Evolutionary conservation across 2,797 vertebrate species (phyloP).

Genomic region (Phataginus tetradactyla): DNA sequence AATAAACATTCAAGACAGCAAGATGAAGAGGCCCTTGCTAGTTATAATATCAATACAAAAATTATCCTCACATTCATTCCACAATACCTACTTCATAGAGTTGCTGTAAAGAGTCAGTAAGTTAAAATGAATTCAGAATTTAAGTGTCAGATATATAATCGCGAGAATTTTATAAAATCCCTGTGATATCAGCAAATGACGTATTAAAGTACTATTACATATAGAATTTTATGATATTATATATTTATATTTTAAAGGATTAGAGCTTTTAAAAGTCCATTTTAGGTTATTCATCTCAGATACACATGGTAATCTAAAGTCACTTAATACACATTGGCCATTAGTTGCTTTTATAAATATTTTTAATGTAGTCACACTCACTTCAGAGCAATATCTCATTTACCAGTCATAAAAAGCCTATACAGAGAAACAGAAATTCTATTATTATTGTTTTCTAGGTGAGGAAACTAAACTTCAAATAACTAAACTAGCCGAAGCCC

Average conservation of each 20-base stretch:
- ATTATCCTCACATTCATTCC: neutral
- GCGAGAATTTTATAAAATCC: neutral
- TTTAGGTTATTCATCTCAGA: neutral
- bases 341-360: neutral
- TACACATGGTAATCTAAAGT: neutral
- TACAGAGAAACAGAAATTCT: neutral
- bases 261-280: neutral
- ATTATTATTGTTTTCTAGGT: neutral
- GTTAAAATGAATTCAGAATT: neutral
- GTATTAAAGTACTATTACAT: neutral
- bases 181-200: neutral
- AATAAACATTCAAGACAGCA: neutral
- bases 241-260: neutral
- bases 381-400: neutral
- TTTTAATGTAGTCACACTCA: neutral
- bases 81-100: neutral
- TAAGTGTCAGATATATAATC: neutral
- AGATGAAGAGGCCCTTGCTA: neutral
- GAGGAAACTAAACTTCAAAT: neutral
- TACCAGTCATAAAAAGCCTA: neutral
- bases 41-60: neutral
- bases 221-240: neutral
- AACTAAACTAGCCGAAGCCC: neutral
- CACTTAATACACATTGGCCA: neutral
- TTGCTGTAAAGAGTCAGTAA: neutral